Evolutionary conservation across 1,140 invertebrate genomes (phyloP).

Genomic region (Lineus longissimus): DNA sequence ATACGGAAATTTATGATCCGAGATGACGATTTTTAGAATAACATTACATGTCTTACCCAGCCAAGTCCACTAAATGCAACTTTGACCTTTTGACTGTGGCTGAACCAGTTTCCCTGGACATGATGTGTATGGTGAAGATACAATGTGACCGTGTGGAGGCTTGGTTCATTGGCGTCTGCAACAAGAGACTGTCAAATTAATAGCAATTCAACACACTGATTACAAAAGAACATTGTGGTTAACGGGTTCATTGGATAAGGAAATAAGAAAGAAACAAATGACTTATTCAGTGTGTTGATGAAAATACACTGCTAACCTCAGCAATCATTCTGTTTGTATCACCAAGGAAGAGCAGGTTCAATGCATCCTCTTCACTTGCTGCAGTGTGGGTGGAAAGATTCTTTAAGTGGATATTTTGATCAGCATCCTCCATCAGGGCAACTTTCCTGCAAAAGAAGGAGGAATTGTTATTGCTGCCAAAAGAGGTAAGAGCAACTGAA

Average conservation of each 20-base stretch:
- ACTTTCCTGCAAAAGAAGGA: constrained; percentile 53
- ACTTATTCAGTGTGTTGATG: neutral
- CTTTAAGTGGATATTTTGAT: constrained; percentile 61
- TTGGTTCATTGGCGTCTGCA: constrained; percentile 64
- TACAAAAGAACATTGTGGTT: constrained; percentile 2
- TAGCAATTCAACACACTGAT: too few relatives aligned
- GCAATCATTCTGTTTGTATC: constrained; percentile 64
- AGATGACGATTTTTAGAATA: too few relatives aligned
- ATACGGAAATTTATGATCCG: too few relatives aligned
- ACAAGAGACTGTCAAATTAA: constrained; percentile 4
- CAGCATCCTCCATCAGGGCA: constrained; percentile 60
- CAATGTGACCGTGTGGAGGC: constrained; percentile 67
- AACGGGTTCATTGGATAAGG: neutral
- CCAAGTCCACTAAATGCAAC: constrained; percentile 65
- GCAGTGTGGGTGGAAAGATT: constrained; percentile 62
- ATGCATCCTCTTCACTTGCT: constrained; percentile 60
- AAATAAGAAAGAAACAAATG: neutral
- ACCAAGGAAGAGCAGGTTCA: constrained; percentile 61
- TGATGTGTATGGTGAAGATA: constrained; percentile 65
- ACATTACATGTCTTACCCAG: constrained; percentile 57
- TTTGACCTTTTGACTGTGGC: constrained; percentile 59
- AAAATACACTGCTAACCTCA: constrained; percentile 46
- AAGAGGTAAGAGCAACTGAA: neutral
- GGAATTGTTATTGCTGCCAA: neutral
- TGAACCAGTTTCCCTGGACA: constrained; percentile 53